Evolutionary conservation across 2,113 vertebrate genomes (phyloP).

Genomic region (Pterocles burchelli): DNA sequence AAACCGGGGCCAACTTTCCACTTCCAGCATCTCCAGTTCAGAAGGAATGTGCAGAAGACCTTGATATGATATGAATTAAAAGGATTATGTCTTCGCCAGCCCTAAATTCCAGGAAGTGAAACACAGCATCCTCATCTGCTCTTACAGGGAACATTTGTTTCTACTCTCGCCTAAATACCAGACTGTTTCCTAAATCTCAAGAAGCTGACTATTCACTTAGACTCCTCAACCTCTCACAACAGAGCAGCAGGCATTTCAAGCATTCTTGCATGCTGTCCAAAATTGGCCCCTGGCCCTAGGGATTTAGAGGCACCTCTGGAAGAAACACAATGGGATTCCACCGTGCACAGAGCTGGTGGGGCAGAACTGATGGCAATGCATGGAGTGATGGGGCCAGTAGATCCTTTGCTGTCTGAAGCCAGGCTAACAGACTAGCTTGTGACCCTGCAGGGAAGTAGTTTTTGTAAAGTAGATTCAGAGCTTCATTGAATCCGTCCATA

Average conservation of each 20-base stretch:
- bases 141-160: constrained; percentile 43
- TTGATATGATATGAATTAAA: constrained; percentile 57
- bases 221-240: neutral
- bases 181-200: constrained; percentile 20
- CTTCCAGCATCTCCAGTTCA: neutral
- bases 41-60: constrained; percentile 38
- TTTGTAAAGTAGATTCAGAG: neutral
- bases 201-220: neutral
- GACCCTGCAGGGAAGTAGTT: neutral
- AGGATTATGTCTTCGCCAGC: constrained; percentile 15
- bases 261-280: neutral
- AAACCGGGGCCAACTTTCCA: constrained; percentile 6
- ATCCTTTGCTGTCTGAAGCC: neutral
- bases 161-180: constrained; percentile 52
- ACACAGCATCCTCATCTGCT: constrained; percentile 17
- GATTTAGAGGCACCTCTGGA: neutral
- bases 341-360: neutral
- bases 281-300: neutral
- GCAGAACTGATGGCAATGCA: neutral
- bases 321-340: neutral
- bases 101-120: constrained; percentile 41
- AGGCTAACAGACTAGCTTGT: accelerated
- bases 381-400: neutral
- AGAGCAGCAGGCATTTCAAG: neutral
- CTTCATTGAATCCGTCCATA: neutral